phyloP scores from a whole-genome alignment of 2,888 invertebrate genomes.

The Himalopsyche japonica region DNA sequence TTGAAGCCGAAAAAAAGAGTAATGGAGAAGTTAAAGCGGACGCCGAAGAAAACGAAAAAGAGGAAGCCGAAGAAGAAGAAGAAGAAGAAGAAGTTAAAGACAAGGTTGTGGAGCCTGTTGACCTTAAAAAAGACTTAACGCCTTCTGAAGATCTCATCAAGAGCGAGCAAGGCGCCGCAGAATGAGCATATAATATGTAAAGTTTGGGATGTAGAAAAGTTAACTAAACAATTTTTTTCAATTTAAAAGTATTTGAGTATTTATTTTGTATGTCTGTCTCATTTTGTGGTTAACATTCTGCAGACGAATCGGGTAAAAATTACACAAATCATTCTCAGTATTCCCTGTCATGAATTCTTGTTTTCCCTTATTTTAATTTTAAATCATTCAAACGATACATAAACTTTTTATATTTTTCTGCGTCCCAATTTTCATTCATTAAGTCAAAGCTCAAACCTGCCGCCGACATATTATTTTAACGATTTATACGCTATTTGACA shows the following conservation, averaged over 20 bases:
- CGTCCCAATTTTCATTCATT: slow-evolving; percentile 13
- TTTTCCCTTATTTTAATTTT: too few species aligned
- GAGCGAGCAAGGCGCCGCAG: slow-evolving; percentile 54
- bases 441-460: slow-evolving; percentile 39
- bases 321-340: too few species aligned
- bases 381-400: neutral
- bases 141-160: slow-evolving; percentile 54
- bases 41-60: slow-evolving; percentile 25
- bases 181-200: slow-evolving; percentile 37
- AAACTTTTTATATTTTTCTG: neutral
- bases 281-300: too few species aligned
- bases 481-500: slow-evolving; percentile 3
- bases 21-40: slow-evolving; percentile 38
- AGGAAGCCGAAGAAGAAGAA: slow-evolving; percentile 24
- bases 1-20: slow-evolving; percentile 48
- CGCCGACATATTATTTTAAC: neutral
- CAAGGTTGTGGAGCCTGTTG: slow-evolving; percentile 37
- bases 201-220: neutral
- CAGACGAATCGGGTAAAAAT: too few species aligned
- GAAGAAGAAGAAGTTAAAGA: slow-evolving; percentile 28
- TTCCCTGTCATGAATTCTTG: too few species aligned
- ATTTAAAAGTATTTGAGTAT: too few species aligned
- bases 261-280: too few species aligned
- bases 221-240: neutral
- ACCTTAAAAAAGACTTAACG: slow-evolving; percentile 49